phyloP scores from a whole-genome alignment of 2,797 vertebrate genomes.

The Clarias fuscus region DNA sequence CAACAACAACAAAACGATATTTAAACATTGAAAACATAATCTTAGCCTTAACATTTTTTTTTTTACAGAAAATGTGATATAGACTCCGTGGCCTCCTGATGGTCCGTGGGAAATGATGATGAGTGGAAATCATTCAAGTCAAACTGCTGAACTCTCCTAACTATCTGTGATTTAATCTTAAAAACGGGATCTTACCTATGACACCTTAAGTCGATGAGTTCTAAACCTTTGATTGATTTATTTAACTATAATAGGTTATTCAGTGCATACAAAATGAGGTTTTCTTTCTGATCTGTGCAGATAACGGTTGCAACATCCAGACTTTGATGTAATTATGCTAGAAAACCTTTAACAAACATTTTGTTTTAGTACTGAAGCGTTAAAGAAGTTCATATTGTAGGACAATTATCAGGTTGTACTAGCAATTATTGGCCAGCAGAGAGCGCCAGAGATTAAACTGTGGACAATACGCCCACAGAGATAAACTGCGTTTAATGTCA shows the following conservation, averaged over 20 bases:
- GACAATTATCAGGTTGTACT: constrained; percentile 4
- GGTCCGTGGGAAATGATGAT: too few species aligned
- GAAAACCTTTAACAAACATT: background rate
- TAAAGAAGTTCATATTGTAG: background rate
- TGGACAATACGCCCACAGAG: background rate
- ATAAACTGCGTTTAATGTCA: background rate
- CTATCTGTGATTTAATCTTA: too few species aligned
- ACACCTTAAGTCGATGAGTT: background rate
- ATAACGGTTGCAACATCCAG: background rate
- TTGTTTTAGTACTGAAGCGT: background rate
- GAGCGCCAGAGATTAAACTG: constrained; percentile 55
- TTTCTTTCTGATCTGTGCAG: background rate
- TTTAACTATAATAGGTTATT: background rate
- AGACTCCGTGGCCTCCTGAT: too few species aligned
- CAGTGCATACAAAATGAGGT: background rate
- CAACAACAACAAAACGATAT: background rate
- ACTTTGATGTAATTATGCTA: background rate
- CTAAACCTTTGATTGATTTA: background rate
- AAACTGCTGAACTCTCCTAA: background rate
- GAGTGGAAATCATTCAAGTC: background rate
- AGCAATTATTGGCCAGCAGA: constrained; percentile 48
- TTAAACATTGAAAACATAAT: background rate
- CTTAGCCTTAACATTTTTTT: background rate
- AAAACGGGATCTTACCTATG: background rate
- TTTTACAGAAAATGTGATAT: background rate